Evolutionary conservation across 2,888 invertebrate species (phyloP).

Genomic region (Synanthedon vespiformis): DNA sequence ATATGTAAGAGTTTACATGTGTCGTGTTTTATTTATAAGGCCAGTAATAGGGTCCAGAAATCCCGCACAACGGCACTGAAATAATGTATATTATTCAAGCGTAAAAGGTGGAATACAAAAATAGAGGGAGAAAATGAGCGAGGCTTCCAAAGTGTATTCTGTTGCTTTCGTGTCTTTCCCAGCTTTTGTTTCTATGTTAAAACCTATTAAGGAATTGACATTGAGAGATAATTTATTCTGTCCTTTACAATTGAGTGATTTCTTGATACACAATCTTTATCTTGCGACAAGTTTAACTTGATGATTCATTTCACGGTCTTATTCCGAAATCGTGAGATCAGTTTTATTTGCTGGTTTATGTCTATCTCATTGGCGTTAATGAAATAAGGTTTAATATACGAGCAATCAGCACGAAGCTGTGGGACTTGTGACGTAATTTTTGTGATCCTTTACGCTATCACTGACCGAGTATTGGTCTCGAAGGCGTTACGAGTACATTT

Average conservation of each 20-base stretch:
- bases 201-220: not conserved
- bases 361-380: slow-evolving; percentile 19
- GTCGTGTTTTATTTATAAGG: slow-evolving; percentile 15
- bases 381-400: slow-evolving; percentile 16
- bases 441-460: slow-evolving; percentile 25
- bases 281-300: not conserved
- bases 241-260: not conserved
- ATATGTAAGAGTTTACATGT: slow-evolving; percentile 9
- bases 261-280: not conserved
- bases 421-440: slow-evolving; percentile 30
- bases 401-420: slow-evolving; percentile 12
- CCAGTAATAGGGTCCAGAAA: slow-evolving; percentile 8
- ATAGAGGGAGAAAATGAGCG: not conserved
- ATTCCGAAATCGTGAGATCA: slow-evolving; percentile 6
- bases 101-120: slow-evolving; percentile 3
- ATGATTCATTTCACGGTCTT: slow-evolving; percentile 4
- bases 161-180: not conserved
- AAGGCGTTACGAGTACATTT: slow-evolving; percentile 5
- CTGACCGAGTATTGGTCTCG: slow-evolving; percentile 15
- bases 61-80: slow-evolving; percentile 5
- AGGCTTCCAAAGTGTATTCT: not conserved
- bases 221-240: not conserved
- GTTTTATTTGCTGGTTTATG: slow-evolving; percentile 19
- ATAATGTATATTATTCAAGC: slow-evolving; percentile 9
- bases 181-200: not conserved